A percentile compares a stretch with the other conserved stretches of the same genome.
Conservation (phyloP, 2,888 invertebrate genomes). For the Drosophila silvestris region DNA sequence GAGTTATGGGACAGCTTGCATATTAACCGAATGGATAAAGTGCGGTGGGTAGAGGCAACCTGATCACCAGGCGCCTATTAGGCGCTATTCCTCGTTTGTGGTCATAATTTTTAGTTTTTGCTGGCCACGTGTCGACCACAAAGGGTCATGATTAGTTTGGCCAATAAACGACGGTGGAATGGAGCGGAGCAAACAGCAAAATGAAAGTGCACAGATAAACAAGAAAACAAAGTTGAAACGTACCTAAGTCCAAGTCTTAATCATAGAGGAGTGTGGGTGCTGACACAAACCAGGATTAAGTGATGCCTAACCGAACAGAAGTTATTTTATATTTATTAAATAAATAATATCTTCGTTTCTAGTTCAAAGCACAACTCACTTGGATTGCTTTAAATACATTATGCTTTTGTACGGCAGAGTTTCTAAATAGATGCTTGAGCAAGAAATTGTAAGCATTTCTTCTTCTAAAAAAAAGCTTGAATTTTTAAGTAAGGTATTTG, state of each 20-base stretch:
- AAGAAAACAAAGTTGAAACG: slow-evolving; percentile 15
- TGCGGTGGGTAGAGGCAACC: slow-evolving; percentile 7
- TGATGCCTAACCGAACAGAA: slow-evolving; percentile 40
- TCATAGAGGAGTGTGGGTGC: slow-evolving; percentile 25
- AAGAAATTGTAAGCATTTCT: slow-evolving; percentile 2
- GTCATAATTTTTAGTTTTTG: slow-evolving; percentile 62
- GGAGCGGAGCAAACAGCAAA: neutral
- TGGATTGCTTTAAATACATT: slow-evolving; percentile 1
- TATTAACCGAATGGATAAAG: slow-evolving; percentile 22
- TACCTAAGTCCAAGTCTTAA: slow-evolving; percentile 27
- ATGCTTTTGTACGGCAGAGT: neutral
- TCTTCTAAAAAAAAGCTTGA: neutral
- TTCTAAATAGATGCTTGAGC: neutral
- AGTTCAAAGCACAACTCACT: slow-evolving; percentile 11
- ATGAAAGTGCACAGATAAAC: slow-evolving; percentile 18
- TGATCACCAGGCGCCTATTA: slow-evolving; percentile 56
- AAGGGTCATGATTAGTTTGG: slow-evolving; percentile 78
- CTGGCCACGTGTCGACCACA: slow-evolving; percentile 73
- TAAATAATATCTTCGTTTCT: slow-evolving; percentile 2
- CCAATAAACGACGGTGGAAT: slow-evolving; percentile 45
- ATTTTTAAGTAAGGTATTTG: slow-evolving; percentile 17
- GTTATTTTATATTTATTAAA: slow-evolving; percentile 59
- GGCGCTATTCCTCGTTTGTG: slow-evolving; percentile 33
- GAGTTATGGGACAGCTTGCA: slow-evolving; percentile 48
- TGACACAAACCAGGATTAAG: slow-evolving; percentile 43